These are phyloP conservation scores for Malurus leucopterus DNA, from an alignment of 2,797 vertebrate genomes.

Conservation along the genomic window DNA sequence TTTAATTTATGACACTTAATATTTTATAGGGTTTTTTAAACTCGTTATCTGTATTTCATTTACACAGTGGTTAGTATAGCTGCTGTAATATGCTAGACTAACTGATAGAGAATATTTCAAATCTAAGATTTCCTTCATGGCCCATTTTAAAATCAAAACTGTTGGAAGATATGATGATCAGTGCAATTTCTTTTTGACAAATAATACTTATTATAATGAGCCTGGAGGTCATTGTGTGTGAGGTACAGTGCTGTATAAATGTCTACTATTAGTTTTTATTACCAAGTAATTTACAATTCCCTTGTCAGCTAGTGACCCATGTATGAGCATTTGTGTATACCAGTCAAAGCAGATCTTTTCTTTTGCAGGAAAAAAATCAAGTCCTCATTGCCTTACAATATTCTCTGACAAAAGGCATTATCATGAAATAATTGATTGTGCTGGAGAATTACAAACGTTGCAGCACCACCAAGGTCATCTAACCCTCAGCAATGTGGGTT, in stretches of 20 bases:
- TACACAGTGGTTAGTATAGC: background rate
- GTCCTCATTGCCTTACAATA: constrained; percentile 16
- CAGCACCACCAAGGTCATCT: constrained; percentile 26
- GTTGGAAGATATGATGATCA: background rate
- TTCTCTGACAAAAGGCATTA: constrained; percentile 40
- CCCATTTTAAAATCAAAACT: background rate
- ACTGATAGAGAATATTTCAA: background rate
- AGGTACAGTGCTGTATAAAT: constrained; percentile 23
- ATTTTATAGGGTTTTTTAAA: background rate
- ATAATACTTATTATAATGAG: constrained; percentile 42
- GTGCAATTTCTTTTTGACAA: constrained; percentile 36
- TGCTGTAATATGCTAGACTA: background rate
- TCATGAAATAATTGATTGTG: constrained; percentile 25
- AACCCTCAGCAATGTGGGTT: background rate
- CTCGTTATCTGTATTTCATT: background rate
- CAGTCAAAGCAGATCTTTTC: constrained; percentile 34
- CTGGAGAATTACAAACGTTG: constrained; percentile 34
- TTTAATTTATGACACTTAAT: background rate
- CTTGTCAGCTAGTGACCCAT: constrained; percentile 38
- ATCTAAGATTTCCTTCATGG: background rate
- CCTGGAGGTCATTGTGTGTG: constrained; percentile 13
- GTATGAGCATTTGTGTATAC: constrained; percentile 14
- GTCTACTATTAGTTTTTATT: constrained; percentile 44
- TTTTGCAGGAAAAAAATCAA: background rate
- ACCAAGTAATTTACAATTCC: constrained; percentile 45